Percentiles rank a stretch among this genome's conserved stretches.
Evolutionary conservation across 2,888 invertebrate genomes (phyloP).

Genomic region (Pasiphila rectangulata): DNA sequence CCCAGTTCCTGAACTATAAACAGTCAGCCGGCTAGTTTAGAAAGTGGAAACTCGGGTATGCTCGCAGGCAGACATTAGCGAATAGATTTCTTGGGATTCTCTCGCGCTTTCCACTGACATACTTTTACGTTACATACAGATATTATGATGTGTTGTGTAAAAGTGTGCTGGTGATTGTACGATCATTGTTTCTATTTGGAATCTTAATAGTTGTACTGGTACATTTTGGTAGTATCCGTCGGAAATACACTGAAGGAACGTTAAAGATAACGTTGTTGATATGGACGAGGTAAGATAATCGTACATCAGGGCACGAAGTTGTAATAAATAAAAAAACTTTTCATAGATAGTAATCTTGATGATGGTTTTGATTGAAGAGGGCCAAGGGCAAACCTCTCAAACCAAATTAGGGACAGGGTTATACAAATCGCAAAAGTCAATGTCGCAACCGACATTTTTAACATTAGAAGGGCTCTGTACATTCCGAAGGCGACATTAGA

Average conservation of each 20-base stretch:
- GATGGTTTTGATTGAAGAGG: slow-evolving; percentile 14
- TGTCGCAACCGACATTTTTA: slow-evolving; percentile 65
- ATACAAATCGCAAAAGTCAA: slow-evolving; percentile 63
- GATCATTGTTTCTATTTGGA: neutral
- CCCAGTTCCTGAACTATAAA: slow-evolving; percentile 76
- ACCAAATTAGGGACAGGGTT: slow-evolving; percentile 58
- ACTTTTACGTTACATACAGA: slow-evolving; percentile 56
- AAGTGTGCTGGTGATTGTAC: slow-evolving; percentile 2
- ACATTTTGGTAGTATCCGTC: too few species aligned
- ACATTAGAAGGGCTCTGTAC: slow-evolving; percentile 75
- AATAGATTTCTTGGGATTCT: slow-evolving; percentile 78
- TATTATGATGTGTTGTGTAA: slow-evolving; percentile 25
- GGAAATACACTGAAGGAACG: too few species aligned
- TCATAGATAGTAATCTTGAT: neutral
- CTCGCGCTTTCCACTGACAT: slow-evolving; percentile 79
- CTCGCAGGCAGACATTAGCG: slow-evolving; percentile 61
- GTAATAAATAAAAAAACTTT: too few species aligned
- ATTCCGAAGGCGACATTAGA: slow-evolving; percentile 71
- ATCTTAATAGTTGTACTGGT: neutral
- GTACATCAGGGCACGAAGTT: too few species aligned
- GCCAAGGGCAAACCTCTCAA: slow-evolving; percentile 32
- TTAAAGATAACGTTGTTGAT: neutral
- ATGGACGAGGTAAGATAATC: neutral
- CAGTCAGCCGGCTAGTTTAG: slow-evolving; percentile 68
- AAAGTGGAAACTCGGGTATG: slow-evolving; percentile 71